Conservation (phyloP, 2,888 invertebrate genomes). For the Lochmaea capreae region DNA sequence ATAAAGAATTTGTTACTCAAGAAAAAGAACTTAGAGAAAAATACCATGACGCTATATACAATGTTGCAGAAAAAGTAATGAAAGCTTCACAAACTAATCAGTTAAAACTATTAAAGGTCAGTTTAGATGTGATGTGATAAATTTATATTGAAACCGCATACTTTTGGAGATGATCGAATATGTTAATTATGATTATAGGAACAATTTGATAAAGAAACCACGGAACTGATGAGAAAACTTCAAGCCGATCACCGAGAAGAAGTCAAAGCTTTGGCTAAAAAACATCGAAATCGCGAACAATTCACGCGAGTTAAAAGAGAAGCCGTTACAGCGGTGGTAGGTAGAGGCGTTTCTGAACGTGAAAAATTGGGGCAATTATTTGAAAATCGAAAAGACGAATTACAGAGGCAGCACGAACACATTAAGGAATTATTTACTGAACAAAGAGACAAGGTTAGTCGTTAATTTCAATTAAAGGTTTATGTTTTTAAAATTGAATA, state of each 20-base stretch:
- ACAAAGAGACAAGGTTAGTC: slow-evolving; percentile 72
- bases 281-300: slow-evolving; percentile 92
- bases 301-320: slow-evolving; percentile 87
- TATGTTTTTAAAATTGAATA: too few relatives aligned
- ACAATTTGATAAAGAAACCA: slow-evolving; percentile 77
- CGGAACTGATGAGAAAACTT: slow-evolving; percentile 82
- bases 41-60: slow-evolving; percentile 84
- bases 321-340: slow-evolving; percentile 84
- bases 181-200: slow-evolving; percentile 58
- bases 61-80: slow-evolving; percentile 84
- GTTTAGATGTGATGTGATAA: too few relatives aligned
- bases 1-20: slow-evolving; percentile 76
- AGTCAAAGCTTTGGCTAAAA: slow-evolving; percentile 87
- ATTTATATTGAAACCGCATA: too few relatives aligned
- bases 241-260: slow-evolving; percentile 88
- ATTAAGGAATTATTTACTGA: slow-evolving; percentile 78
- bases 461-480: neutral
- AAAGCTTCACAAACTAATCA: slow-evolving; percentile 82
- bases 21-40: slow-evolving; percentile 84
- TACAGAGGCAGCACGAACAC: slow-evolving; percentile 83
- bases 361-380: slow-evolving; percentile 82
- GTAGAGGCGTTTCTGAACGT: slow-evolving; percentile 90
- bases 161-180: too few relatives aligned
- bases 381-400: slow-evolving; percentile 79
- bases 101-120: slow-evolving; percentile 81